Base-by-base conservation (phyloP, 92 coral and sea anemone genomes). In the Pocillopora meandrina region DNA sequence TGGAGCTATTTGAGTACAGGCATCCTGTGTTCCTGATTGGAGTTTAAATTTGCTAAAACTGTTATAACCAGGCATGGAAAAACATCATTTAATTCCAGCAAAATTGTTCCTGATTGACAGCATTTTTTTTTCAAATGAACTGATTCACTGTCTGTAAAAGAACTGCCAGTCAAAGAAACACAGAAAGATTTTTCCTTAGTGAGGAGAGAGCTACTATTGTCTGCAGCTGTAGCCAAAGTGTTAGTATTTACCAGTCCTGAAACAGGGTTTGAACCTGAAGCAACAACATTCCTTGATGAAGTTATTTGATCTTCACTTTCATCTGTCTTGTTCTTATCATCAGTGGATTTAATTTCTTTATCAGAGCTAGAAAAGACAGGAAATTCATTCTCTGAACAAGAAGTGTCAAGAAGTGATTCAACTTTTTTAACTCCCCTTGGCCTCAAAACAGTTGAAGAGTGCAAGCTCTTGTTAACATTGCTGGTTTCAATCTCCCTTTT, bases 401-500 rank as follows among this genome's bases (percentile, higher is more conserved):
- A 18, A 72, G 64, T 12, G 36, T 10, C 18, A 4, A 23, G 19
- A 64, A 36, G 56, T 56, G n/a, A 23, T 47, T 63, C 86, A 74
- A 31, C 60, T 34, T 69, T 84, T 76, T 34, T 79, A 74, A 18
- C 70, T 34, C 36, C 77, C 77, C n/a, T 84, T 57, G 34, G 55
- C 61, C 98, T 83, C 42, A 87, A 84, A 35, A 95, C 99, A 36
- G 92, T 90, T 56, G 94, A 92, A 8, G 99, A 97, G 20, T 90
- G 95, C 66, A 97, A 65, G 82, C 99, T 95, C 63, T 85, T 84
- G 69, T 80, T 92, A 18, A 97, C 83, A 88, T 84, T 78, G 70
- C 90, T 65, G 18, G 98, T 87, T 65, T 78, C 86, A 65, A 97
- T 97, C 67, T 74, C 74, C 36, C 76, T 86, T 60, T 77, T 81